These are phyloP conservation scores for Lepidothrix coronata DNA, from an alignment of 2,113 vertebrate genomes.

Conservation along the genomic window DNA sequence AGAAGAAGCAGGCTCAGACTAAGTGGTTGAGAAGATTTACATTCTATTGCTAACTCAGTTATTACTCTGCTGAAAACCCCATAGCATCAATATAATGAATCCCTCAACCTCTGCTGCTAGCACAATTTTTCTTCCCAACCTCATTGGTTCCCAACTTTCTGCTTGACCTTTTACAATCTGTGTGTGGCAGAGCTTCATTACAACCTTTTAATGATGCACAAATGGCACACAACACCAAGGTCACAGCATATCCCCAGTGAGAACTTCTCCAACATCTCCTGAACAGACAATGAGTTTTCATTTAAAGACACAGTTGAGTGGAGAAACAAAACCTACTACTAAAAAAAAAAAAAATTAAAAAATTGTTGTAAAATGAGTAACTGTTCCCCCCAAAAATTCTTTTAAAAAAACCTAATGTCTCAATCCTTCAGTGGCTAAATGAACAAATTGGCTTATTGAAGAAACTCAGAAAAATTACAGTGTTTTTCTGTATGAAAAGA, in stretches of 20 bases:
- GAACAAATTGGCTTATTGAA: not conserved
- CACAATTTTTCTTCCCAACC: slow-evolving; percentile 81
- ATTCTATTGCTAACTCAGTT: slow-evolving; percentile 83
- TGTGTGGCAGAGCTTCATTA: slow-evolving; percentile 82
- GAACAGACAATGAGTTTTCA: slow-evolving; percentile 26
- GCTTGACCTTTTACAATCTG: slow-evolving; percentile 84
- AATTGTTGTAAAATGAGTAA: not conserved
- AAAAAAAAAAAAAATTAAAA: not conserved
- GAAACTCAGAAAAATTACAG: not conserved
- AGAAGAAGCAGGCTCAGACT: slow-evolving; percentile 76
- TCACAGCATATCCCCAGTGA: slow-evolving; percentile 69
- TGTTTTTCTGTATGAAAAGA: not conserved
- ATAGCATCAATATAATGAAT: slow-evolving; percentile 85
- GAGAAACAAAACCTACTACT: not conserved
- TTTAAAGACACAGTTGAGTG: slow-evolving; percentile 43
- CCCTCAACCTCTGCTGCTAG: slow-evolving; percentile 79
- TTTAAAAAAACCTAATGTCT: not conserved
- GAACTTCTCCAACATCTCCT: slow-evolving; percentile 64
- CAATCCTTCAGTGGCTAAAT: not conserved
- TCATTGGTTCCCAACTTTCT: slow-evolving; percentile 82
- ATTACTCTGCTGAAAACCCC: slow-evolving; percentile 82
- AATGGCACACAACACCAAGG: slow-evolving; percentile 83
- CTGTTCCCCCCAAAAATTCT: not conserved
- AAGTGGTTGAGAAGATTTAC: slow-evolving; percentile 83
- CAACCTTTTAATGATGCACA: slow-evolving; percentile 84